Evolutionary conservation across 2,113 vertebrate genomes (phyloP).

Genomic region (Dendrocopos noguchii): DNA sequence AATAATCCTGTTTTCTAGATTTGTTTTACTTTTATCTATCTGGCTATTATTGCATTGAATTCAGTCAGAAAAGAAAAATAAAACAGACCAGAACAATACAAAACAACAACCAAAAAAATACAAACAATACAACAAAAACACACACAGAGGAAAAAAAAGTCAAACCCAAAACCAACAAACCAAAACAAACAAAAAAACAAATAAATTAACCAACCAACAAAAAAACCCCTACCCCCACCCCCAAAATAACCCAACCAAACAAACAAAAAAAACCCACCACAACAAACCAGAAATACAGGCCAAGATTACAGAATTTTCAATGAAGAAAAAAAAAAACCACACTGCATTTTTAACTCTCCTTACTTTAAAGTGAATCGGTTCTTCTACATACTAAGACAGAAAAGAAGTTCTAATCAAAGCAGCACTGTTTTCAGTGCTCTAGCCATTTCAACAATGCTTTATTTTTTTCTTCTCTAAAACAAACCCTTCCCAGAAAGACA

Average conservation of each 20-base stretch:
- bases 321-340: too few relatives aligned
- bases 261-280: too few relatives aligned
- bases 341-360: not conserved
- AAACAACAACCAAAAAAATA: too few relatives aligned
- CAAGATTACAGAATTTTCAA: too few relatives aligned
- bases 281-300: too few relatives aligned
- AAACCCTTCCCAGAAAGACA: not conserved
- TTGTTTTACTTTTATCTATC: not conserved
- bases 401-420: not conserved
- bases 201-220: too few relatives aligned
- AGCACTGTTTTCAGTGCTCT: not conserved
- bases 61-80: not conserved
- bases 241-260: too few relatives aligned
- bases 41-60: not conserved
- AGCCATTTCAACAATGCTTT: not conserved
- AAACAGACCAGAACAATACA: too few relatives aligned
- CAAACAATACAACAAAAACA: too few relatives aligned
- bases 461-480: not conserved
- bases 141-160: not conserved
- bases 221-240: too few relatives aligned
- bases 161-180: too few relatives aligned
- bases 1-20: not conserved
- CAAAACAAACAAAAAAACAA: too few relatives aligned
- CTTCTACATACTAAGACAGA: accelerated
- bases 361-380: not conserved